Evolutionary conservation across 2,888 invertebrate species (phyloP).

Genomic region (Ligdia adustata): DNA sequence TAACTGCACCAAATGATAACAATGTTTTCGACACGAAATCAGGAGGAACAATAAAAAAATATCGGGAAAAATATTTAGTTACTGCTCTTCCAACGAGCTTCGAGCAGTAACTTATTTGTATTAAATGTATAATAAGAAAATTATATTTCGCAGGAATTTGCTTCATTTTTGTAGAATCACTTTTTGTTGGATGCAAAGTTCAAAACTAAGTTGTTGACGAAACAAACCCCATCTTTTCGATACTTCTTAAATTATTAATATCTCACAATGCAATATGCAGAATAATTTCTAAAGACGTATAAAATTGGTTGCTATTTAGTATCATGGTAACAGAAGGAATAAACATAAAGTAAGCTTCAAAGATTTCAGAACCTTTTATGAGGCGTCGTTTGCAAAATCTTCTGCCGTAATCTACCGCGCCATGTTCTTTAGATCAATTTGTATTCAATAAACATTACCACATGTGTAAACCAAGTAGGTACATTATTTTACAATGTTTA

Average conservation of each 20-base stretch:
- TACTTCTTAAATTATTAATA: no score
- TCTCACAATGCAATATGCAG: no score
- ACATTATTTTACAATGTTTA: neutral
- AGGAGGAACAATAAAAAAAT: neutral
- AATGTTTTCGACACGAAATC: neutral
- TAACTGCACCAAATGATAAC: neutral
- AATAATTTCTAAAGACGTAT: no score
- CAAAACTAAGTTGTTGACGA: no score
- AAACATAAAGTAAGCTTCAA: neutral
- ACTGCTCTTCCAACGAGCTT: no score
- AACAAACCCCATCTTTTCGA: no score
- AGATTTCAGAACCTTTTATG: slow-evolving; percentile 2
- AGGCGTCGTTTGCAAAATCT: slow-evolving; percentile 11
- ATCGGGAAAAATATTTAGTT: neutral
- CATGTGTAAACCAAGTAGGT: slow-evolving; percentile 5
- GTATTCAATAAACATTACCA: slow-evolving; percentile 26
- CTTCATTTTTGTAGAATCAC: no score
- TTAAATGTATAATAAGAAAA: no score
- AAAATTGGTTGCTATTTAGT: neutral
- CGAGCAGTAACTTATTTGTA: no score
- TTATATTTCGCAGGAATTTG: no score
- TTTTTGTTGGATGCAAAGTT: no score
- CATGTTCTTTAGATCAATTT: slow-evolving; percentile 12
- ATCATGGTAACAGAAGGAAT: neutral
- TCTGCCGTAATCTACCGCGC: slow-evolving; percentile 2